Evolutionary conservation across 1,140 invertebrate species (phyloP), one percentile per base, ranked within the genome.

Genomic region (Rhopalosiphum maidis): DNA sequence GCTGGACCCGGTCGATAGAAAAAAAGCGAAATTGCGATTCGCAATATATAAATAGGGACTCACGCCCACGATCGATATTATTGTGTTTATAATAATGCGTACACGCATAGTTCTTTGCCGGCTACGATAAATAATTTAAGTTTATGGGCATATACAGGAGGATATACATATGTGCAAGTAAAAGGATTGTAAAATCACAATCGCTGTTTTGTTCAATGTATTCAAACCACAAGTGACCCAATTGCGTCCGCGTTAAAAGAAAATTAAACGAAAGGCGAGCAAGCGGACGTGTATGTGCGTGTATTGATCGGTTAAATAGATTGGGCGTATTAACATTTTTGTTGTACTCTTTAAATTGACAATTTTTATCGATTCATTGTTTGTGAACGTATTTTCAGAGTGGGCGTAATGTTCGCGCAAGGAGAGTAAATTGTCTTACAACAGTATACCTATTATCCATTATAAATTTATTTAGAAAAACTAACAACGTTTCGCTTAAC

Each of bases 201-300:
- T 60, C 88, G 88, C 25, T 25, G 23, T 87, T 46, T 87, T 48
- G 85, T 87, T 87, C 85, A 11, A 46, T 30, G 85, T 87, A 46
- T 87, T 25, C 30, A 85, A 25, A 35, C 30, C 46, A 41, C 18
- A 48, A 46, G 46, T 91, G 90, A 91, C 90, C 90, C 68, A 91
- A 25, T 91, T 91, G 55, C n/a, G 51, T 68, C 23, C 90, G 22
- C 43, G 43, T 91, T 82, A n/a, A 48, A 91, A 91, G 60, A 51
- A 83, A 91, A 77, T 91, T 91, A 91, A 91, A 91, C 90, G 90
- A 82, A 43, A 83, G n/a, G 37, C 90, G 5, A 35, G 43, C 60
- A 18, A 6, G 18, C 37, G 2, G 86, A 35, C 86, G 86, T 54
- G 86, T n/a, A n/a, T 87, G 43, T 48, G 43, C 43, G 37, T n/a